Base-by-base conservation (phyloP, 2,113 vertebrate genomes). In the Willisornis vidua region DNA sequence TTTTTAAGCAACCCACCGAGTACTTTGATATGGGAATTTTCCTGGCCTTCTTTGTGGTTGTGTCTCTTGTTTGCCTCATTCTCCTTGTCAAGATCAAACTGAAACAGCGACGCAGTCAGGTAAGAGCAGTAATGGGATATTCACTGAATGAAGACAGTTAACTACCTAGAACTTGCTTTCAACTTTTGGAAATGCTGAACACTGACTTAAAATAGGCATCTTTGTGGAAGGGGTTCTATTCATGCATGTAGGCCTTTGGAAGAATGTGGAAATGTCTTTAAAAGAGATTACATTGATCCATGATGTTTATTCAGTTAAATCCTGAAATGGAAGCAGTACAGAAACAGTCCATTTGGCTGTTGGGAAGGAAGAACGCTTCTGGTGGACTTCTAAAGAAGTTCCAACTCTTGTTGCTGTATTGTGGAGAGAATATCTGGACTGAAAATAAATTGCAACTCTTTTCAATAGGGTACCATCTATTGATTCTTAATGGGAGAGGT, bases 21-120 rank as follows among this genome's bases (percentile, higher is more conserved):
- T 99, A 99, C 95, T 99, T 99, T 24, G 99, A 99, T 97, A 99
- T 99, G 99, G 99, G 99, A 33, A 99, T 99, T 97, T 99, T 99
- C 98, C 97, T 99, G 97, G 99, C 99, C 24, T 99, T 99, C 98
- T 99, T 99, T 39, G 99, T 99, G 76, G 99, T 99, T 39, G 99
- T 99, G 83, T 99, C 99, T 88, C 98, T 99, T 85, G 99, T 99
- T 66, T 99, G 99, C 97, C 99, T 99, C 92, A 98, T 99, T 93
- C 98, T 99, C 74, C 99, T 99, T 45, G 98, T 99, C 98, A 99
- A 99, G 98, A 99, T 99, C 98, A 99, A 99, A 95, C 98, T 99
- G 90, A 99, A 99, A 96, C 99, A 99, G 82, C 98, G 99, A 19
- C 98, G 99, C 71, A 99, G 99, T 96, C 99, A 99, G 99, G 99